Base-by-base conservation (phyloP, 2,113 vertebrate species). In the Leucosticte australis region DNA sequence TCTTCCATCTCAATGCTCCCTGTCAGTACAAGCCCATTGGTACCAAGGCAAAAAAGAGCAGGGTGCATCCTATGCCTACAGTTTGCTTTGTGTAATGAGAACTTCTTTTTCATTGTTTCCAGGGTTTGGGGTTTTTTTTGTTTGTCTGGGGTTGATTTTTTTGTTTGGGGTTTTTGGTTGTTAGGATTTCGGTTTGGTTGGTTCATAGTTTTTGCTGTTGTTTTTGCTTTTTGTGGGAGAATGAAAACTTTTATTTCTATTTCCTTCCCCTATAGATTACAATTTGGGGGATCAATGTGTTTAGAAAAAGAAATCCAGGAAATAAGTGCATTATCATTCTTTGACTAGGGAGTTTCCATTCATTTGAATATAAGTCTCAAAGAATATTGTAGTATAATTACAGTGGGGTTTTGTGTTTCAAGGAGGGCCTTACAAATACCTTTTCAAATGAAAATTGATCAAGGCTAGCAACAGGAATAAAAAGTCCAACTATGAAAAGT, bases 361-460 rank as follows among this genome's bases (percentile, higher is more conserved):
- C 49, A 62, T 46, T 92, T 81, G 35, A 95, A 89, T 89, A 52
- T 39, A 83, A 57, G 30, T 87, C 80, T 53, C 65, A 49, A 78
- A 90, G 59, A 87, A 77, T 76, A 87, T 57, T 78, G 22, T 90
- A 78, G 27, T 52, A 62, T 65, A 93, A 96, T 96, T 94, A 78
- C 47, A 78, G 28, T 37, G 55, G 7, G 1, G 20, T 89, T 90
- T 95, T 88, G 67, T 57, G n/a, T 73, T 74, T 94, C 68, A 44
- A 62, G 53, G 53, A 91, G 73, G 64, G 24, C 50, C 59, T 90
- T 55, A 50, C 28, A 92, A 85, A 44, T 83, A 90, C 46, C 17
- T 93, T 95, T 94, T 95, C 37, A 83, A 94, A 92, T 49, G 28
- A 83, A 80, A 95, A 94, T 64, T 92, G 56, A 59, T 74, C 44